Base-by-base conservation (phyloP, 2,113 vertebrate species). In the Anhinga rufa region DNA sequence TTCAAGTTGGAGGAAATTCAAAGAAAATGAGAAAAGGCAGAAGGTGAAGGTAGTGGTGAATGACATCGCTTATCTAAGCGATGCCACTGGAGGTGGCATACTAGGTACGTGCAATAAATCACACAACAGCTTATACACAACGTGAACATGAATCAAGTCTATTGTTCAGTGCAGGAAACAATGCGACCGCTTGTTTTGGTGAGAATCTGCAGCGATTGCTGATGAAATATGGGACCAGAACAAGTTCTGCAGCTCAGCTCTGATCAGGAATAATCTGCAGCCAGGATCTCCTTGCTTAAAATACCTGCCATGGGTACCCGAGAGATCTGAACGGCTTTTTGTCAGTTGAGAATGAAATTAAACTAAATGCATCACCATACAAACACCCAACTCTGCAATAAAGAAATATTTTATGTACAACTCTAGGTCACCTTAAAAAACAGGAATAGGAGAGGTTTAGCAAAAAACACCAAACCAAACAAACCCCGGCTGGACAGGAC, bases 281-380 rank as follows among this genome's bases (percentile, higher is more conserved):
- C 34, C 66, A 44, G 46, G 34, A 51, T 18, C 81, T 69, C 57
- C 72, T 57, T 12, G 5, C 48, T 46, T 32, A 19, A 36, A 51
- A 68, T 5, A 46, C 48, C 68, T 0, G 1, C 8, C 0, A 0
- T 9, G 82, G 62, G 48, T 31, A 62, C 3, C 1, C 0, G 0
- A 58, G 60, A 26, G 51, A 5, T 2, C 3, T 2, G 15, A 16
- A 17, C 0, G 1, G n/a, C 46, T 38, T 5, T 3, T 3, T 14
- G 75, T 18, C 24, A 22, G 2, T 0, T 58, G 6, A 9, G 32
- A 38, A 24, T 10, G 18, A 52, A 88, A 76, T 36, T 0, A 6
- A 89, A 40, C 26, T 4, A 24, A 44, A 20, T 0, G 68, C 22
- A 76, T 25, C 21, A 31, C 4, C 57, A 29, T 15, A 29, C 44